These are phyloP conservation scores for Drosophila eohydei DNA, from an alignment of 2,888 invertebrate genomes.

Conservation along the genomic window DNA sequence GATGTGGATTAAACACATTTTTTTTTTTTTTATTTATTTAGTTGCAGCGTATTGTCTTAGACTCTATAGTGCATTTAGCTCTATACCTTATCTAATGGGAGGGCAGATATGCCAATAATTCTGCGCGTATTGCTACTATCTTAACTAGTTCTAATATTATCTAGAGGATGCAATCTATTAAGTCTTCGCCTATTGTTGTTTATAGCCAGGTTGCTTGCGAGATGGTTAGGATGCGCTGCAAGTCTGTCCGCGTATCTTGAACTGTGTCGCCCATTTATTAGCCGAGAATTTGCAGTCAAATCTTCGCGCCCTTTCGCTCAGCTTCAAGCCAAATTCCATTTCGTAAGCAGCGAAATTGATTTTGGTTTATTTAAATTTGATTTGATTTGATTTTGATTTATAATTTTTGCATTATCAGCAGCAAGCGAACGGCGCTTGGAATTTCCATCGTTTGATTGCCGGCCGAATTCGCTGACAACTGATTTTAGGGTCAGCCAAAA, in stretches of 20 bases:
- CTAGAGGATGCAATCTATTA: too few species aligned
- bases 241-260: too few species aligned
- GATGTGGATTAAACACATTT: neutral
- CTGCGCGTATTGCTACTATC: too few species aligned
- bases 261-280: neutral
- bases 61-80: too few species aligned
- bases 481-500: slow-evolving; percentile 9
- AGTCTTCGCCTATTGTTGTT: too few species aligned
- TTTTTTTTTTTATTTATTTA: too few species aligned
- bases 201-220: too few species aligned
- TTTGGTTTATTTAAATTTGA: slow-evolving; percentile 23
- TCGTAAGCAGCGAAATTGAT: neutral
- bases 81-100: too few species aligned
- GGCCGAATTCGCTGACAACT: slow-evolving; percentile 37
- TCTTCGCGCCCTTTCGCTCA: neutral
- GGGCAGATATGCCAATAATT: too few species aligned
- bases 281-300: neutral
- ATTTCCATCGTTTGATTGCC: slow-evolving; percentile 18
- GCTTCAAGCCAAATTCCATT: neutral
- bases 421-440: slow-evolving; percentile 2
- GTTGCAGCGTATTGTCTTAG: too few species aligned
- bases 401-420: slow-evolving; percentile 37
- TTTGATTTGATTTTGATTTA: slow-evolving; percentile 24
- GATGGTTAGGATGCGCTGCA: too few species aligned
- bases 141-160: too few species aligned